Evolutionary conservation across 2,113 vertebrate species (phyloP).

Genomic region (Anolis carolinensis): DNA sequence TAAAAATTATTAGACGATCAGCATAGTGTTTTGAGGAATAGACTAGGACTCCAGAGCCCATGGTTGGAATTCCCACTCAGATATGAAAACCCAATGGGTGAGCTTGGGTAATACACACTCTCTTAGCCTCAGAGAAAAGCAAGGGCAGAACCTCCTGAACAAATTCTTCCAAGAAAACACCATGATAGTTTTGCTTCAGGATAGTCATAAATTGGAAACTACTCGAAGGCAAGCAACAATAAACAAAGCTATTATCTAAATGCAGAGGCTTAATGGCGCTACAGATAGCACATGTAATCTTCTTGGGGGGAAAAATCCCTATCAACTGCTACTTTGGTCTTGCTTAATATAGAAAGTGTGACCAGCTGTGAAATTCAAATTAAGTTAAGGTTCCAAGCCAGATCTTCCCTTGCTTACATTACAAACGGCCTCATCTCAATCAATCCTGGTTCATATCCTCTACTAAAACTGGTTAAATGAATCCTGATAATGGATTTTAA

Average conservation of each 20-base stretch:
- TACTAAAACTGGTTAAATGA: constrained; percentile 6
- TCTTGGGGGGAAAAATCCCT: neutral
- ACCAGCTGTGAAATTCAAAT: constrained; percentile 18
- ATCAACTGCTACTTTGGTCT: neutral
- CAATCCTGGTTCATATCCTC: constrained; percentile 18
- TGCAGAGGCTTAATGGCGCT: neutral
- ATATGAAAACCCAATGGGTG: too few species aligned
- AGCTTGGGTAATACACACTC: too few species aligned
- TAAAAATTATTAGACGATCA: too few species aligned
- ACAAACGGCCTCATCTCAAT: neutral
- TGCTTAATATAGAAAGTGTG: neutral
- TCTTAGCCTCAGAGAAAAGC: too few species aligned
- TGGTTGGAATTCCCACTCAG: too few species aligned
- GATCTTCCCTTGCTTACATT: neutral
- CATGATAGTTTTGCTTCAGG: too few species aligned
- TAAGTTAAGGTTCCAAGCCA: neutral
- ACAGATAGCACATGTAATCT: neutral
- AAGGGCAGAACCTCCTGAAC: too few species aligned
- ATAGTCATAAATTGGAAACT: too few species aligned
- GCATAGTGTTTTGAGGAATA: too few species aligned
- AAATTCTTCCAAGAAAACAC: too few species aligned
- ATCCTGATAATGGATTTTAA: constrained; percentile 10
- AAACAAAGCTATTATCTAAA: neutral
- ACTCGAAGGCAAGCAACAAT: too few species aligned
- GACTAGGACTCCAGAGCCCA: too few species aligned